Evolutionary conservation across 1,140 invertebrate species (phyloP).

Genomic region (Drosophila nasuta): DNA sequence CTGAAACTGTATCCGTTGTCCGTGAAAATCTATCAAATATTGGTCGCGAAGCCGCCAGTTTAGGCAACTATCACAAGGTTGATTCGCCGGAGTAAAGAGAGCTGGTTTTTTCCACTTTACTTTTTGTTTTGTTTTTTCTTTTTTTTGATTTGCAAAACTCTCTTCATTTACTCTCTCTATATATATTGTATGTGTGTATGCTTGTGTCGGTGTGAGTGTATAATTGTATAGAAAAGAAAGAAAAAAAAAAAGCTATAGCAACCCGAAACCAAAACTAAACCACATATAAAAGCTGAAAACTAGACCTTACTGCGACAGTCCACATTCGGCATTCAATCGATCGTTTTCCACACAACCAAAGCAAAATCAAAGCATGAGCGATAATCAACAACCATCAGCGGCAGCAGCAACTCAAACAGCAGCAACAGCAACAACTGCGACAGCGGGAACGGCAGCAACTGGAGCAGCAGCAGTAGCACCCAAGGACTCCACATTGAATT

Average conservation of each 20-base stretch:
- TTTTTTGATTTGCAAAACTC: conserved; percentile 5
- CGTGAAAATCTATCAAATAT: conserved; percentile 87
- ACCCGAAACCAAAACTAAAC: conserved; percentile 49
- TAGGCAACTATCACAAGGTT: conserved; percentile 84
- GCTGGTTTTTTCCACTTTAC: not conserved
- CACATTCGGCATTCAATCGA: not conserved
- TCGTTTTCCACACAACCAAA: not conserved
- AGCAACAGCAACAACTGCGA: too few species aligned
- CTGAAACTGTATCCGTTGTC: conserved; percentile 87
- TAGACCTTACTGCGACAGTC: conserved; percentile 8
- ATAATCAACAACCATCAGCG: conserved; percentile 51
- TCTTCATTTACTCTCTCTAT: conserved; percentile 4
- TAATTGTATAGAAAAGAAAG: conserved; percentile 18
- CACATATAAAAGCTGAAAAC: conserved; percentile 14
- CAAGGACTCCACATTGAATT: conserved; percentile 64
- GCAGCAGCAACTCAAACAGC: not conserved
- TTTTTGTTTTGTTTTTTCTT: conserved; percentile 1
- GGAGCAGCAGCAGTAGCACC: conserved; percentile 11
- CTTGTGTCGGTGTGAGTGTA: conserved; percentile 34
- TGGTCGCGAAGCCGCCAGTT: conserved; percentile 85
- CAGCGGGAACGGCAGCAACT: too few species aligned
- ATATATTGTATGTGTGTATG: conserved; percentile 32
- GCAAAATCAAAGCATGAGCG: conserved; percentile 69
- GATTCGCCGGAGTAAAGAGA: conserved; percentile 78
- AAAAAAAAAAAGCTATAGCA: conserved; percentile 63